Percentiles rank a stretch among this genome's conserved stretches.
Conservation (phyloP, 2,113 vertebrate species). For the Ia io region DNA sequence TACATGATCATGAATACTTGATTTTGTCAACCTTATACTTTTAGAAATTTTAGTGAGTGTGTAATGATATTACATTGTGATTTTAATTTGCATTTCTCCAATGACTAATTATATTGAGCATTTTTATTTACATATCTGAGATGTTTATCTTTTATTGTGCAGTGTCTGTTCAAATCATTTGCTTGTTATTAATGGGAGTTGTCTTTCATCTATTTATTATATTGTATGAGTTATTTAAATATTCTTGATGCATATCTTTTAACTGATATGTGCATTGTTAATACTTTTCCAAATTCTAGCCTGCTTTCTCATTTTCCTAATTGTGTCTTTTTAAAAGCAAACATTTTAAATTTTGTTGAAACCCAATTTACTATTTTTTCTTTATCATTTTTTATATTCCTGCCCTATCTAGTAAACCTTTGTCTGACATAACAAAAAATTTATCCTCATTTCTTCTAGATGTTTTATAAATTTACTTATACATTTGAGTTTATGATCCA, state of each 20-base stretch:
- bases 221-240: background rate
- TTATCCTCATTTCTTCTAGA: background rate
- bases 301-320: background rate
- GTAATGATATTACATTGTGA: background rate
- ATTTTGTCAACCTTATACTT: background rate
- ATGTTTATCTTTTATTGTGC: background rate
- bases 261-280: background rate
- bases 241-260: background rate
- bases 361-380: background rate
- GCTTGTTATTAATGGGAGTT: background rate
- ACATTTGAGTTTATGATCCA: background rate
- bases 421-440: background rate
- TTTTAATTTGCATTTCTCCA: background rate
- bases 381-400: background rate
- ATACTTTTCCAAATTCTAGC: background rate
- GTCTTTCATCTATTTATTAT: background rate
- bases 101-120: background rate
- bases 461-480: background rate
- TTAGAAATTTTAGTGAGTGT: background rate
- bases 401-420: background rate
- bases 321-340: background rate
- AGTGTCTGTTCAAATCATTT: conserved; percentile 5
- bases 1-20: background rate
- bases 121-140: background rate
- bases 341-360: background rate